Conservation (phyloP, 2,113 vertebrate species). For the Aplodontia rufa region DNA sequence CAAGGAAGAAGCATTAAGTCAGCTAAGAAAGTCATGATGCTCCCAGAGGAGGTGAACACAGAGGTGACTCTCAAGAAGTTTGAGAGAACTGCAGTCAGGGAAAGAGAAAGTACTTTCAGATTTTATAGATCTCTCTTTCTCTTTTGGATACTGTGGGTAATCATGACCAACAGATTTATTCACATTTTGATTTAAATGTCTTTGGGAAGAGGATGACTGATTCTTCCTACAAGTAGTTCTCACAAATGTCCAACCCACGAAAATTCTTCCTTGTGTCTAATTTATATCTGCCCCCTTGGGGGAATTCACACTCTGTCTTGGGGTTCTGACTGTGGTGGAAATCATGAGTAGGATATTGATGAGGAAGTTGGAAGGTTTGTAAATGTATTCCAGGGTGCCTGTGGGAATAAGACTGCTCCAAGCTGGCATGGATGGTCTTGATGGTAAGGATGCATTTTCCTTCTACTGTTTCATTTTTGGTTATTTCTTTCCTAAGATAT, state of each 20-base stretch:
- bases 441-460: constrained; percentile 55
- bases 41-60: not conserved
- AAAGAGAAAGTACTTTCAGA: not conserved
- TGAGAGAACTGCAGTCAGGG: not conserved
- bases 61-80: not conserved
- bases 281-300: not conserved
- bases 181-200: constrained; percentile 21
- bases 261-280: not conserved
- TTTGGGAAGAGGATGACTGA: not conserved
- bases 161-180: not conserved
- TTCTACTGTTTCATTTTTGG: constrained; percentile 13
- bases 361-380: constrained; percentile 50
- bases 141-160: not conserved
- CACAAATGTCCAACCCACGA: not conserved
- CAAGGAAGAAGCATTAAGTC: not conserved
- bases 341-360: constrained; percentile 18
- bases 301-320: not conserved
- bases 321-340: constrained; percentile 58
- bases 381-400: not conserved
- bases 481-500: not conserved
- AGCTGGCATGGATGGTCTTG: not conserved
- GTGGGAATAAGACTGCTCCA: not conserved
- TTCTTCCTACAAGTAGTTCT: not conserved
- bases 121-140: not conserved
- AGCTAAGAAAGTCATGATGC: not conserved